Conservation (phyloP, 92 coral and sea anemone genomes). For the Siderastrea radians region DNA sequence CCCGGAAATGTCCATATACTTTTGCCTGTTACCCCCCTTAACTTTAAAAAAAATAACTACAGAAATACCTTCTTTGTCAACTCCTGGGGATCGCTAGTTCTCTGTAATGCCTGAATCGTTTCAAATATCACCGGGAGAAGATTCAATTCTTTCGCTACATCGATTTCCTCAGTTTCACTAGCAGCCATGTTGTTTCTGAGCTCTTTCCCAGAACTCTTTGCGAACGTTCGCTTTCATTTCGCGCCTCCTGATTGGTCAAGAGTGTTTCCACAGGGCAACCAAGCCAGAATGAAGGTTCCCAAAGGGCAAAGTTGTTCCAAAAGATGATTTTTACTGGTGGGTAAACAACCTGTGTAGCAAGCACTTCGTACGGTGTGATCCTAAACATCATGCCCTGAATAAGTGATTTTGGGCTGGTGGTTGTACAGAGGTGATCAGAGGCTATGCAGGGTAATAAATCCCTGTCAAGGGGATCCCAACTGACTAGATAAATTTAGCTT, state of each 20-base stretch:
- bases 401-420: no score
- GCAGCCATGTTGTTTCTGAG: conserved; percentile 30
- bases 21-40: background rate
- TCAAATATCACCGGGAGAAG: conserved; percentile 92
- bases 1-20: background rate
- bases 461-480: no score
- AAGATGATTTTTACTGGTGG: no score
- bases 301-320: no score
- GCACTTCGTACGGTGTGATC: no score
- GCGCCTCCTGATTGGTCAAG: no score
- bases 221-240: background rate
- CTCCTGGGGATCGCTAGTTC: conserved; percentile 93
- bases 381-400: no score
- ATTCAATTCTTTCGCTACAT: conserved; percentile 86
- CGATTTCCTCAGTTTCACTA: conserved; percentile 38
- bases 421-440: no score
- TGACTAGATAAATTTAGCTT: no score
- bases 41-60: background rate
- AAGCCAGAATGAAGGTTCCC: no score
- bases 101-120: conserved; percentile 87
- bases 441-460: no score
- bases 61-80: conserved; percentile 89
- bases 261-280: background rate
- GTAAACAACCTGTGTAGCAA: no score
- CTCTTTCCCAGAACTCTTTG: conserved; percentile 17